phyloP scores from a whole-genome alignment of 2,888 invertebrate species.

The Rhagium mordax region DNA sequence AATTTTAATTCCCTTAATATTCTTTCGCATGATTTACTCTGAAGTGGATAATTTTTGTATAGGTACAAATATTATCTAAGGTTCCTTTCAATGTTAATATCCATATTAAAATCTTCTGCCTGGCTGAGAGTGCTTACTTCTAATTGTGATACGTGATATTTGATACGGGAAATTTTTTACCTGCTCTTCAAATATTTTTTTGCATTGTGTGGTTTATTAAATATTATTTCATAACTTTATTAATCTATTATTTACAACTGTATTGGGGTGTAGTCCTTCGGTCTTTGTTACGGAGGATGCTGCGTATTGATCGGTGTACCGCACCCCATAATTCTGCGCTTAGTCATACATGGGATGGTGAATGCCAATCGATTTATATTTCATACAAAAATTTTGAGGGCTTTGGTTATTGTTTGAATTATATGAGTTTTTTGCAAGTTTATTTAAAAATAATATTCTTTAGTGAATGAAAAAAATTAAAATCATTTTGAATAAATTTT shows the following conservation, averaged over 20 bases:
- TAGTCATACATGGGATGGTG: neutral
- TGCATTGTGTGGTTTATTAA: slow-evolving; percentile 52
- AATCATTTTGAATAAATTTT: too few relatives aligned
- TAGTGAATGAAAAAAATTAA: too few relatives aligned
- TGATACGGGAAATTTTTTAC: slow-evolving; percentile 51
- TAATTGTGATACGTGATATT: slow-evolving; percentile 47
- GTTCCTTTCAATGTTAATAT: slow-evolving; percentile 35
- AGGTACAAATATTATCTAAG: slow-evolving; percentile 41
- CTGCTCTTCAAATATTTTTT: slow-evolving; percentile 40
- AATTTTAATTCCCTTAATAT: slow-evolving; percentile 33
- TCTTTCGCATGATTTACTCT: slow-evolving; percentile 43
- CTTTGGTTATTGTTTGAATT: neutral
- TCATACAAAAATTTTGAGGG: neutral
- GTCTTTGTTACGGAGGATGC: slow-evolving; percentile 40
- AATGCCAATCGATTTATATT: neutral
- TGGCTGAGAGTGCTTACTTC: slow-evolving; percentile 33
- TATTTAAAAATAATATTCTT: too few relatives aligned
- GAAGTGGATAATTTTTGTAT: slow-evolving; percentile 37
- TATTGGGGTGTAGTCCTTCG: neutral
- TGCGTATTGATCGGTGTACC: slow-evolving; percentile 40
- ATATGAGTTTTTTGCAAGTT: too few relatives aligned
- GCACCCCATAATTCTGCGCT: slow-evolving; percentile 33
- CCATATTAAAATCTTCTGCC: slow-evolving; percentile 44
- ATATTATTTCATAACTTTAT: slow-evolving; percentile 55
- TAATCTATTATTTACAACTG: slow-evolving; percentile 30